Evolutionary conservation across 1,140 invertebrate genomes (phyloP).

Genomic region (Coelopa frigida): DNA sequence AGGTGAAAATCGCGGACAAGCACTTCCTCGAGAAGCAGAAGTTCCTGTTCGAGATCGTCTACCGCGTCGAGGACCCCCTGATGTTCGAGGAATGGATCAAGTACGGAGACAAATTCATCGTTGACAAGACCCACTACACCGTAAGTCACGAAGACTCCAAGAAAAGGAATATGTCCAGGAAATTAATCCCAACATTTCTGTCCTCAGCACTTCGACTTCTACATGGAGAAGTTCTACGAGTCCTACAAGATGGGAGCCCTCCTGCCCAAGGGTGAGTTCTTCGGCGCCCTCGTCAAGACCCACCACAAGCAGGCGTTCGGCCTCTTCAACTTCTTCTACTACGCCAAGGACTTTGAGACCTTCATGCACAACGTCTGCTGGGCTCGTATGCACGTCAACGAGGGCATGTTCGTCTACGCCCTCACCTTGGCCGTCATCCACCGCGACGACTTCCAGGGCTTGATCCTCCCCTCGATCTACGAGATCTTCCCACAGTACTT

Average conservation of each 20-base stretch:
- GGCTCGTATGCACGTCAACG: constrained; percentile 53
- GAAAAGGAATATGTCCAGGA: background rate
- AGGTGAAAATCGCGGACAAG: constrained; percentile 31
- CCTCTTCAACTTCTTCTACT: constrained; percentile 55
- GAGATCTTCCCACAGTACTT: constrained; percentile 57
- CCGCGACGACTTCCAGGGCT: constrained; percentile 49
- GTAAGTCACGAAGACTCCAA: constrained; percentile 18
- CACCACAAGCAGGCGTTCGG: constrained; percentile 49
- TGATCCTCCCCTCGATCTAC: constrained; percentile 54
- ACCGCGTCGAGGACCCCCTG: constrained; percentile 28
- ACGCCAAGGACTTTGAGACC: constrained; percentile 58
- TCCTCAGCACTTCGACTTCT: constrained; percentile 46
- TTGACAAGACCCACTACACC: constrained; percentile 19
- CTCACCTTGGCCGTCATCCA: constrained; percentile 52
- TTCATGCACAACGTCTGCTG: constrained; percentile 56
- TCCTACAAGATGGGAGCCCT: constrained; percentile 51
- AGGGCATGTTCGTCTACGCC: constrained; percentile 53
- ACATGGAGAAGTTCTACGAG: constrained; percentile 54
- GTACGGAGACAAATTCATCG: constrained; percentile 18
- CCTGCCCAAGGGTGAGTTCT: constrained; percentile 49
- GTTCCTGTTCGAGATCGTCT: constrained; percentile 34
- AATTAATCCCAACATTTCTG: background rate
- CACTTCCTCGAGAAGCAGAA: constrained; percentile 26
- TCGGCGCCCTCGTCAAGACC: constrained; percentile 23
- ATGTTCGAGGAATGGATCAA: constrained; percentile 31